Base-by-base conservation (phyloP, 2,888 invertebrate genomes). In the Chelonus formosanus region DNA sequence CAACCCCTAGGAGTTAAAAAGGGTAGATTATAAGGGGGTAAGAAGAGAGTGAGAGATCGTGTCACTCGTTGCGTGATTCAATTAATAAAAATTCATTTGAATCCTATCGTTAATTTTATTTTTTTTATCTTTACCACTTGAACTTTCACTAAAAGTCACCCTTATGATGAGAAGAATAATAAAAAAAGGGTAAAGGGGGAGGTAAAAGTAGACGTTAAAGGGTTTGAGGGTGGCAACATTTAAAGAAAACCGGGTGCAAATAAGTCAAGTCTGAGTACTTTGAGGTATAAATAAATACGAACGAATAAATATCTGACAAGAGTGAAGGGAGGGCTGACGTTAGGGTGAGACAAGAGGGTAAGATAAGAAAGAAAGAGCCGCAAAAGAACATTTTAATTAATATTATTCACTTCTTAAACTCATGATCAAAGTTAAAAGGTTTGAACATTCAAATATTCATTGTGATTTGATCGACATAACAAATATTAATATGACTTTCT, bases 321-420 rank as follows among this genome's bases (percentile, higher is more conserved):
- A 77, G 80, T 67, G 72, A 77, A 77, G 78, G 76, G 75, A 77
- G 77, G 53, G 44, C 20, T 53, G 40, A 61, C 10, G 43, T 34
- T 52, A 53, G 52, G 61, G 52, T 50, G 48, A 64, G 57, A 36
- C 10, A 48, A 50, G 55, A 36, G 47, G 34, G 5, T 44, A 35
- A 10, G 34, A 55, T 36, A 47, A 36, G n/a, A 31, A 10, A 55
- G 35, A 40, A 35, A 62, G 52, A 52, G 36, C 57, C 34, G 77
- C 76, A 73, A 81, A 80, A 79, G 80, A 78, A 79, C 80, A 78
- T 81, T 83, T 82, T 83, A 82, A 83, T 84, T 84, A 84, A 83
- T 80, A 83, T 81, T 80, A 82, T 82, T 82, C 79, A 78, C 81
- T 82, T 78, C 79, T 79, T 78, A 77, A 77, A 76, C 76, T 72